Evolutionary conservation across 23 tunicate genomes (phyloP).

Genomic region (Pegea sp.): DNA sequence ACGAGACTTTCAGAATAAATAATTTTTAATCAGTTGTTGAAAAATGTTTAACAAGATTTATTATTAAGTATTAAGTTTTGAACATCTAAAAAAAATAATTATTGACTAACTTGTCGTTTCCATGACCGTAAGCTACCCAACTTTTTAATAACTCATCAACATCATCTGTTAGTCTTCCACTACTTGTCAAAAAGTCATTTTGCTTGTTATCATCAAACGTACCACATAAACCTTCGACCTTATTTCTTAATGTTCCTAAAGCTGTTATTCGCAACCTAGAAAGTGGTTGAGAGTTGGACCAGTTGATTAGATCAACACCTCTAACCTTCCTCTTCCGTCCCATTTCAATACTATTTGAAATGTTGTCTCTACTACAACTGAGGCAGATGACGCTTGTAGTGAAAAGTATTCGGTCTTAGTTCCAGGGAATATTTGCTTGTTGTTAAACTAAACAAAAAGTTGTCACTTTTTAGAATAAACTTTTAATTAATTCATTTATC

Average conservation of each 20-base stretch:
- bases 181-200: slow-evolving; percentile 31
- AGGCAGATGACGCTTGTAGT: slow-evolving; percentile 5
- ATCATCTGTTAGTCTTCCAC: slow-evolving; percentile 18
- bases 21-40: too few species aligned
- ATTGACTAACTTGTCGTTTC: slow-evolving; percentile 19
- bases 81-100: too few species aligned
- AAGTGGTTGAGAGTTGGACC: slow-evolving; percentile 1
- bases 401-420: slow-evolving; percentile 11
- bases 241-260: slow-evolving; percentile 17
- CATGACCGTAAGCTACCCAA: slow-evolving; percentile 30
- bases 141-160: slow-evolving; percentile 33
- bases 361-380: slow-evolving; percentile 20
- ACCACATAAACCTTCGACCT: slow-evolving; percentile 50
- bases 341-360: slow-evolving; percentile 26
- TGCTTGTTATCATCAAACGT: slow-evolving; percentile 26
- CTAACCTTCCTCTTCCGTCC: slow-evolving; percentile 43
- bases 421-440: slow-evolving; percentile 15
- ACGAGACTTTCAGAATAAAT: too few species aligned
- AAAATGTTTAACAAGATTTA: too few species aligned
- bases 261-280: slow-evolving; percentile 30
- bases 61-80: too few species aligned
- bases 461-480: too few species aligned
- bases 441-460: slow-evolving; percentile 13
- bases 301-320: too few species aligned
- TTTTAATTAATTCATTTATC: too few species aligned